Conservation (phyloP, 2,113 vertebrate genomes). For the Cygnus atratus region DNA sequence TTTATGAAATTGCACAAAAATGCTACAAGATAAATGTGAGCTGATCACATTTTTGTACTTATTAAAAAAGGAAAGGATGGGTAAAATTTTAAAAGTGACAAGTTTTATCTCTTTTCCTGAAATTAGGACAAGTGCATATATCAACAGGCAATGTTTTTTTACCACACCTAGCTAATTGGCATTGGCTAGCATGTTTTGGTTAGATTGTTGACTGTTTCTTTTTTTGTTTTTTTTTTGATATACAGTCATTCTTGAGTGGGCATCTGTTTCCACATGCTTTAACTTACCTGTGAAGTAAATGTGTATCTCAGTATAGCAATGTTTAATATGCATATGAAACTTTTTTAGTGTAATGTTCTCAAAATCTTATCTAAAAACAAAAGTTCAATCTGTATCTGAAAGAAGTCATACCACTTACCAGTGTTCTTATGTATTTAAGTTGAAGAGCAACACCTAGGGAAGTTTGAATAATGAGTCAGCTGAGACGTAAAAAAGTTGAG, state of each 20-base stretch:
- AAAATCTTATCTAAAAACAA: neutral
- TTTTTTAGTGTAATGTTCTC: neutral
- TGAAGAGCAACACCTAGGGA: neutral
- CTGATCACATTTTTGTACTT: neutral
- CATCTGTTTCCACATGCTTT: neutral
- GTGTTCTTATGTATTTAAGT: neutral
- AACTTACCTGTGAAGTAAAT: neutral
- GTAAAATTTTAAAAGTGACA: neutral
- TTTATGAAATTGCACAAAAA: neutral
- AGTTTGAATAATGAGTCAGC: neutral
- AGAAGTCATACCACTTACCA: neutral
- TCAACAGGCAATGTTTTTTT: neutral
- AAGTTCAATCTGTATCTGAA: neutral
- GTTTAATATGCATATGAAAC: neutral
- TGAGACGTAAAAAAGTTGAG: neutral
- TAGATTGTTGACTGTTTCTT: neutral
- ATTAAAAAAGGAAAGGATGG: neutral
- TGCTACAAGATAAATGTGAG: neutral
- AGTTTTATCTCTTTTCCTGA: neutral
- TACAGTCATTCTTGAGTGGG: neutral
- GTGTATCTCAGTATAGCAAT: neutral
- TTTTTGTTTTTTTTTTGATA: neutral
- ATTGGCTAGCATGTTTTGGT: neutral
- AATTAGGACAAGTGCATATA: neutral
- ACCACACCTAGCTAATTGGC: neutral